A percentile compares a stretch with the other conserved stretches of the same genome.
phyloP scores from a whole-genome alignment of 2,113 vertebrate genomes.

The Bungarus multicinctus region DNA sequence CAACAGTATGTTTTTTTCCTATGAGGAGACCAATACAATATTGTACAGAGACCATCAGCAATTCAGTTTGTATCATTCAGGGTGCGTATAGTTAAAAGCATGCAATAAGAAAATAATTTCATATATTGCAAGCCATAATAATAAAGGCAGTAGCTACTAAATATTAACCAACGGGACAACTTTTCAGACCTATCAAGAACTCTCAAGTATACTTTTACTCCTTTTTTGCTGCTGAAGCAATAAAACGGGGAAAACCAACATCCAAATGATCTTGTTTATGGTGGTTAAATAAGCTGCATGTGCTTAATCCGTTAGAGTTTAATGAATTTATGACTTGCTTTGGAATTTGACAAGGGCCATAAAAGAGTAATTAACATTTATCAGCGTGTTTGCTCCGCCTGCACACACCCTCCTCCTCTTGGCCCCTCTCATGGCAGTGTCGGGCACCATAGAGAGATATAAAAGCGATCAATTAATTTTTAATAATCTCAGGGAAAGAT shows the following conservation, averaged over 20 bases:
- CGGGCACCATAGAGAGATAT: slow-evolving; percentile 64
- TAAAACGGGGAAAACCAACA: slow-evolving; percentile 81
- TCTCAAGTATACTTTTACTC: slow-evolving; percentile 48
- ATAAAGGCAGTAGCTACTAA: slow-evolving; percentile 24
- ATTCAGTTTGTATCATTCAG: background rate
- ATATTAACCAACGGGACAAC: slow-evolving; percentile 49
- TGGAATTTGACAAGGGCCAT: slow-evolving; percentile 83
- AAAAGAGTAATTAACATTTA: slow-evolving; percentile 78
- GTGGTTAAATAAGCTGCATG: slow-evolving; percentile 79
- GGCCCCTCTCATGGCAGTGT: slow-evolving; percentile 54
- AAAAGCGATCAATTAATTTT: slow-evolving; percentile 73
- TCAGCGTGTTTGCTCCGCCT: slow-evolving; percentile 69
- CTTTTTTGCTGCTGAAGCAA: slow-evolving; percentile 65
- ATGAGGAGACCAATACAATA: background rate
- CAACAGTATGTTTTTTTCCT: background rate
- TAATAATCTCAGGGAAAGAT: slow-evolving; percentile 68
- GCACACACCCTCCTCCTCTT: slow-evolving; percentile 51
- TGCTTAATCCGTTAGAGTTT: slow-evolving; percentile 79
- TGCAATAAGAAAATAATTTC: background rate
- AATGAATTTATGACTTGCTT: slow-evolving; percentile 82
- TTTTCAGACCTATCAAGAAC: slow-evolving; percentile 53
- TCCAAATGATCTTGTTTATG: slow-evolving; percentile 84
- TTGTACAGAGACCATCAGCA: background rate
- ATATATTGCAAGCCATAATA: background rate
- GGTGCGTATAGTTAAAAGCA: background rate